A percentile compares a stretch with the other conserved stretches of the same genome.
Conservation (phyloP, 2,888 invertebrate species). For the Dexiosoma caninum region DNA sequence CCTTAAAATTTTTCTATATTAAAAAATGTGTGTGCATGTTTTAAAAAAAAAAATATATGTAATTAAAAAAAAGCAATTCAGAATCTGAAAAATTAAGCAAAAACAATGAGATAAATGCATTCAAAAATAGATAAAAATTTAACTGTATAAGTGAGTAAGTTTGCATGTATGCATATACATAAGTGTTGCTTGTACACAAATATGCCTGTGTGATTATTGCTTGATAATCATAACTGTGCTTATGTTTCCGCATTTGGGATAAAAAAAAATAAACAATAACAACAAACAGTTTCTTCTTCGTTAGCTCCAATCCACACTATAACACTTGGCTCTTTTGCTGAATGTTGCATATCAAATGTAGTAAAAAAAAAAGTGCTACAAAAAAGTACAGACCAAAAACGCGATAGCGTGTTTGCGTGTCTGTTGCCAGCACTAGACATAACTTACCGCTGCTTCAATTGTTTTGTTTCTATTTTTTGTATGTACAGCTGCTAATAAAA, state of each 20-base stretch:
- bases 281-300: conserved; percentile 49
- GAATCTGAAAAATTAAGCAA: conserved; percentile 15
- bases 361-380: conserved; percentile 8
- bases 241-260: conserved; percentile 63
- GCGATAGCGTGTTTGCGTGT: conserved; percentile 62
- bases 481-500: conserved; percentile 59
- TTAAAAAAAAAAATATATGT: too few relatives aligned
- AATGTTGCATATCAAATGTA: conserved; percentile 55
- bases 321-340: conserved; percentile 43
- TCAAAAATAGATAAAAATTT: neutral
- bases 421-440: conserved; percentile 42
- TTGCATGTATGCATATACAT: neutral
- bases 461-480: conserved; percentile 9
- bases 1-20: neutral
- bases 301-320: conserved; percentile 28
- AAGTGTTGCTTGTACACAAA: neutral
- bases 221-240: conserved; percentile 63
- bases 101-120: neutral
- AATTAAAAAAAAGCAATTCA: conserved; percentile 17
- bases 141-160: neutral
- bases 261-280: conserved; percentile 23
- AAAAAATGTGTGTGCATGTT: neutral
- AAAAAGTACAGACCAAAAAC: conserved; percentile 34
- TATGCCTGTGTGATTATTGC: conserved; percentile 35
- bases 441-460: conserved; percentile 39